These are phyloP conservation scores for Astyanax mexicanus DNA, from an alignment of 2,797 vertebrate genomes.

Conservation along the genomic window DNA sequence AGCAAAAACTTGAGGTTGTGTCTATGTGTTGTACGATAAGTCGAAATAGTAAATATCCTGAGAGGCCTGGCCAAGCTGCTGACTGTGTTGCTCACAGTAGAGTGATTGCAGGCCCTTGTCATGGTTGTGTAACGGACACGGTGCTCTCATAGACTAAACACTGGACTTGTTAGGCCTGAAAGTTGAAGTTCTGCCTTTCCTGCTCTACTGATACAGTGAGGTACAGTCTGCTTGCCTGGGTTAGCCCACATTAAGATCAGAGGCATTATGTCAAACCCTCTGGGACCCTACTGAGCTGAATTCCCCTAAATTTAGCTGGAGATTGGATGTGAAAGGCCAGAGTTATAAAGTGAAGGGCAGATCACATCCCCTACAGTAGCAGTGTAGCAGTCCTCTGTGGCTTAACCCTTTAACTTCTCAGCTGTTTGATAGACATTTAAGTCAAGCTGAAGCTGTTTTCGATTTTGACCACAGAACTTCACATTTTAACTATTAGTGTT, in stretches of 20 bases:
- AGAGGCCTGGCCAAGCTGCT: too few species aligned
- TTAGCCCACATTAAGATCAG: constrained; percentile 6
- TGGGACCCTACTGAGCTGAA: background rate
- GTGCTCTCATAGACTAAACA: constrained; percentile 13
- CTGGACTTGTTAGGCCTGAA: background rate
- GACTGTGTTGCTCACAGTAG: background rate
- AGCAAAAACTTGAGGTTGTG: too few species aligned
- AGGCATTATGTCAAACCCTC: constrained; percentile 7
- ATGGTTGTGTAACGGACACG: background rate
- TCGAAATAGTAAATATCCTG: too few species aligned
- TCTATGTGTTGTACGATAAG: too few species aligned
- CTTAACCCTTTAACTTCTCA: too few species aligned
- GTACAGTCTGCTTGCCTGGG: background rate
- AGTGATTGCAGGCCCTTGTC: background rate
- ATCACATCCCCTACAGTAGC: background rate
- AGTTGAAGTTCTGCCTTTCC: background rate
- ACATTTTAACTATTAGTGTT: too few species aligned
- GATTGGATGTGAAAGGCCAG: constrained; percentile 4
- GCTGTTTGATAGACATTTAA: too few species aligned
- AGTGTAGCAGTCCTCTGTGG: background rate
- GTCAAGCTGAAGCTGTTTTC: too few species aligned
- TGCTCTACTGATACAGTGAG: constrained; percentile 7
- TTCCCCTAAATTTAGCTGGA: constrained; percentile 6
- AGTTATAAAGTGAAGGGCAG: constrained; percentile 7
- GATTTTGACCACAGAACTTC: too few species aligned